These are phyloP conservation scores for Camponotus pennsylvanicus DNA, from an alignment of 1,140 invertebrate species.

Conservation along the genomic window DNA sequence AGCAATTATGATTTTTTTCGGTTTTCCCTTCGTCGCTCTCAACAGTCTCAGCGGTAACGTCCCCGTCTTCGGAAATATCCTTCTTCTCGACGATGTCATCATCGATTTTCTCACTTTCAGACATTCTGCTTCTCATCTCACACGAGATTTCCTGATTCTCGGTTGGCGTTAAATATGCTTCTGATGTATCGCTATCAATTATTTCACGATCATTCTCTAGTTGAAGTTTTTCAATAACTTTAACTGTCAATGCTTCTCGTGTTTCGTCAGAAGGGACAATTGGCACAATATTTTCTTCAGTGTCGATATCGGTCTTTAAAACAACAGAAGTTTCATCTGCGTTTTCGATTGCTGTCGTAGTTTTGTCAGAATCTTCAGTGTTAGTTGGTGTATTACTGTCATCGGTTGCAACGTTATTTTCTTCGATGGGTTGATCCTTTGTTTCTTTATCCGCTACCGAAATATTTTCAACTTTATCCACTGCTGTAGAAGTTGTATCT, in stretches of 20 bases:
- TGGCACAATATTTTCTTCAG: slow-evolving; percentile 36
- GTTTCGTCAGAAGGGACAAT: slow-evolving; percentile 48
- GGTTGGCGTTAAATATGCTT: slow-evolving; percentile 88
- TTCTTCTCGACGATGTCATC: slow-evolving; percentile 22
- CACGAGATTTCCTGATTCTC: slow-evolving; percentile 83
- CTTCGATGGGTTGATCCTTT: slow-evolving; percentile 75
- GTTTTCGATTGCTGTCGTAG: slow-evolving; percentile 60
- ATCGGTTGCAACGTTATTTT: slow-evolving; percentile 75
- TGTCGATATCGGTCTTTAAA: slow-evolving; percentile 32
- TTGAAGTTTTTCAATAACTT: slow-evolving; percentile 74
- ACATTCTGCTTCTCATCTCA: slow-evolving; percentile 69
- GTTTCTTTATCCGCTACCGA: slow-evolving; percentile 37
- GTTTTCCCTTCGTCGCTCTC: slow-evolving; percentile 66
- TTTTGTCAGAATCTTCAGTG: slow-evolving; percentile 46
- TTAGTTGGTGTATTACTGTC: slow-evolving; percentile 72
- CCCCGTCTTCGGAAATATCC: slow-evolving; percentile 33
- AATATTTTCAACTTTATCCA: slow-evolving; percentile 15
- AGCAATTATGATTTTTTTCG: slow-evolving; percentile 81
- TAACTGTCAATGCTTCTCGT: slow-evolving; percentile 62
- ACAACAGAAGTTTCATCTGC: slow-evolving; percentile 8
- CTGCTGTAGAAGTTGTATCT: slow-evolving; percentile 31
- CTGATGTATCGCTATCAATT: slow-evolving; percentile 87
- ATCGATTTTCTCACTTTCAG: slow-evolving; percentile 63
- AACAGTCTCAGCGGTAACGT: slow-evolving; percentile 36
- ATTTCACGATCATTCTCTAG: slow-evolving; percentile 79